Base-by-base conservation (phyloP, 2,888 invertebrate genomes). In the Resseliella maxima region DNA sequence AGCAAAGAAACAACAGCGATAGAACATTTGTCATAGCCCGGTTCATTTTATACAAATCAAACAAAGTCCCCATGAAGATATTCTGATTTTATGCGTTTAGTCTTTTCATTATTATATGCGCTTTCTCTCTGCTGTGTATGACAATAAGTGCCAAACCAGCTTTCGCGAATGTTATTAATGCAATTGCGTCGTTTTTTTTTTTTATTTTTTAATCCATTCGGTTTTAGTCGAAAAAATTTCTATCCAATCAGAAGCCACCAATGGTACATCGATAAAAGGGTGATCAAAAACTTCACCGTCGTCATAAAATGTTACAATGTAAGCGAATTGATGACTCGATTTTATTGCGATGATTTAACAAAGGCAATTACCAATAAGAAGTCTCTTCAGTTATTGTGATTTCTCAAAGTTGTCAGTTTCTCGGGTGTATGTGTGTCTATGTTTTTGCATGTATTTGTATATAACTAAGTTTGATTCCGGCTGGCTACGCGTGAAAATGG, bases 301-400 rank as follows among this genome's bases (percentile, higher is more conserved):
- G n/a, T 31, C 72, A 72, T 72, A 72, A 72, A 72, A 72, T 15
- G 46, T 31, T 72, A 72, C 72, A 72, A 15, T 72, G 72, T 72
- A 72, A 50, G 59, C 72, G 31, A 31, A 72, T 21, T 72, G 72
- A 72, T 72, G 27, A 2, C 35, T 21, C 15, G 72, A 72, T 72
- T 72, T 72, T 72, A 72, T 72, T 72, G 72, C 72, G 15, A 31
- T 31, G 72, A 72, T 72, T 72, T 18, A 72, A 72, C 72, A 72
- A 72, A 72, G 31, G 72, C 72, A 72, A 72, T 72, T 72, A 72
- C 72, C 3, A 59, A 59, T 59, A 59, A 59, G 10, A 59, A 24
- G 15, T 41, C 24, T 24, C 24, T 59, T 59, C 24, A 24, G 2
- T 50, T 2, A 18, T 12, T 50, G 15, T 50, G 50, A 41, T 41